Evolutionary conservation across 30 jellyfish, hydroid and myxozoan genomes (phyloP).

Genomic region (Cassiopea xamachana): DNA sequence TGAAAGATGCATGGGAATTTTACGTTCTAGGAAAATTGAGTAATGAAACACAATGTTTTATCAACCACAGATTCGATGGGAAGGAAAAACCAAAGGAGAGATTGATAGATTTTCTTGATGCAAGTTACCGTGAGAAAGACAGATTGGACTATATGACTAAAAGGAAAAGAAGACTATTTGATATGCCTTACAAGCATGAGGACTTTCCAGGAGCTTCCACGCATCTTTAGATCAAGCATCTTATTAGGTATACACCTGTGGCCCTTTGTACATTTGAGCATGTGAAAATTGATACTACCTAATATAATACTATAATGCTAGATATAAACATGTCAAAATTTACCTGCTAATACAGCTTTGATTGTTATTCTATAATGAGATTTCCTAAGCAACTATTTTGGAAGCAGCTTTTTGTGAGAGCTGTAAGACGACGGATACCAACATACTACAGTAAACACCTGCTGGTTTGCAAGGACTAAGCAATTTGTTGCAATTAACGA

Average conservation of each 20-base stretch:
- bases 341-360: too few species aligned
- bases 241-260: neutral
- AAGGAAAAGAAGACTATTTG: conserved; percentile 58
- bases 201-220: conserved; percentile 76
- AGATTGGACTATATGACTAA: conserved; percentile 59
- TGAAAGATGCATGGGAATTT: conserved; percentile 72
- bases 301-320: too few species aligned
- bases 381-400: too few species aligned
- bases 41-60: conserved; percentile 63
- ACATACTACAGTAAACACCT: too few species aligned
- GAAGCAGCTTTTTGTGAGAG: too few species aligned
- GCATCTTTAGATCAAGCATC: conserved; percentile 21
- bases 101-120: conserved; percentile 63
- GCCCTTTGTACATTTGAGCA: too few species aligned
- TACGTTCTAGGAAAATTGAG: conserved; percentile 64
- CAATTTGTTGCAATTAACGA: too few species aligned
- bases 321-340: too few species aligned
- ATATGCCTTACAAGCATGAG: conserved; percentile 68
- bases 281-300: too few species aligned
- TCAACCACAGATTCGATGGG: conserved; percentile 76
- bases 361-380: too few species aligned
- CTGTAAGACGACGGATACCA: too few species aligned
- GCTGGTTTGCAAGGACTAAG: too few species aligned
- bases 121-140: conserved; percentile 70
- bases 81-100: conserved; percentile 72